These are phyloP conservation scores for Chalcis sispes DNA, from an alignment of 2,888 invertebrate genomes.

Conservation along the genomic window DNA sequence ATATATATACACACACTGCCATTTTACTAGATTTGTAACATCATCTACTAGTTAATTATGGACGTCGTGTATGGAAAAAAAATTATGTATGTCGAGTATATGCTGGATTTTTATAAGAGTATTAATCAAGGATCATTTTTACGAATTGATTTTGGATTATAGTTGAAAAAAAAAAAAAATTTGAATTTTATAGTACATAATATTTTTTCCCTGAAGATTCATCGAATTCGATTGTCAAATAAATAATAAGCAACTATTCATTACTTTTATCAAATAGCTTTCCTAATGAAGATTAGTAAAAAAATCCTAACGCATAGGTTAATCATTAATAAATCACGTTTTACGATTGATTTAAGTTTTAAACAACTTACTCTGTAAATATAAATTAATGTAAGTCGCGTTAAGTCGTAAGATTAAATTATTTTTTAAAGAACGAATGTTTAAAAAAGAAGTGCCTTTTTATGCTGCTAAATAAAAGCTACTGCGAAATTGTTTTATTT, in stretches of 20 bases:
- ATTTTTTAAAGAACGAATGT: conserved; percentile 27
- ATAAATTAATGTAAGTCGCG: conserved; percentile 33
- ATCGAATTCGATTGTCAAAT: not conserved
- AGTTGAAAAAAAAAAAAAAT: not conserved
- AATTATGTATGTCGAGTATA: conserved; percentile 6
- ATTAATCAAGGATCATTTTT: not conserved
- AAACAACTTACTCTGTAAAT: conserved; percentile 41
- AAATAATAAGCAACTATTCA: conserved; percentile 8
- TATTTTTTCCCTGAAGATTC: conserved; percentile 16
- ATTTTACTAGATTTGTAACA: too few species aligned
- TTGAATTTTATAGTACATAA: too few species aligned
- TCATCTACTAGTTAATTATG: too few species aligned
- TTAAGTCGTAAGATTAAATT: conserved; percentile 50
- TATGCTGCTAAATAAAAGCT: too few species aligned
- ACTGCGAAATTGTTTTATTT: too few species aligned
- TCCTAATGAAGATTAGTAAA: too few species aligned
- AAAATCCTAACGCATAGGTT: conserved; percentile 18
- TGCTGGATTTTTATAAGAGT: not conserved
- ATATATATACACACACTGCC: too few species aligned
- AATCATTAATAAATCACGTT: conserved; percentile 24
- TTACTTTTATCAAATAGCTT: conserved; percentile 23
- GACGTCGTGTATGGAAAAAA: conserved; percentile 8
- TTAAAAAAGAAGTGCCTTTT: too few species aligned
- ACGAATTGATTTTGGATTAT: conserved; percentile 5
- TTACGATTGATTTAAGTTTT: conserved; percentile 6